Evolutionary conservation across 2,113 vertebrate genomes (phyloP).

Genomic region (Gadus macrocephalus): DNA sequence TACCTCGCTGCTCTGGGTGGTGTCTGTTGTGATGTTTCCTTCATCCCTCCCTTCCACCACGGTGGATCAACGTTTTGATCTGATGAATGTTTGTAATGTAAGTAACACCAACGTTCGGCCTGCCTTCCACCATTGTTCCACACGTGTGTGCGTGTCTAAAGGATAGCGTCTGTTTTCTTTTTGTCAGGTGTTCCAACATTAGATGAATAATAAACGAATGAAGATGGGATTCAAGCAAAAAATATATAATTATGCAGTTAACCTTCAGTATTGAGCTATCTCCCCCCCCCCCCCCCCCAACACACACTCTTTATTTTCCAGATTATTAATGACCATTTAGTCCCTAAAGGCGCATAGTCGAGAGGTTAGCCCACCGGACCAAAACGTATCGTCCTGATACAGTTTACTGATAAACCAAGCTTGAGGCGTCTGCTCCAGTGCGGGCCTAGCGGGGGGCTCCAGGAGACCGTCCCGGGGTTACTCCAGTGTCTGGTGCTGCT

Average conservation of each 20-base stretch:
- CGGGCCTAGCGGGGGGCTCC: slow-evolving; percentile 8
- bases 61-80: slow-evolving; percentile 63
- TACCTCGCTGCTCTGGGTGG: no score
- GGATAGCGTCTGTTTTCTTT: no score
- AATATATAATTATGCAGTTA: no score
- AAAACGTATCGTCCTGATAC: slow-evolving; percentile 43
- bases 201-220: no score
- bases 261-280: no score
- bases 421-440: neutral
- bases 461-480: slow-evolving; percentile 12
- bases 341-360: slow-evolving; percentile 21
- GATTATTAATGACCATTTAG: neutral
- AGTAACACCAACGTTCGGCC: slow-evolving; percentile 48
- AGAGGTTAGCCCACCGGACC: slow-evolving; percentile 42
- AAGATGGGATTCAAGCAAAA: no score
- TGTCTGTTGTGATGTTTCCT: no score
- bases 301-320: no score
- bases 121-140: slow-evolving; percentile 26
- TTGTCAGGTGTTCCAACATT: no score
- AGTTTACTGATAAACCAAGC: slow-evolving; percentile 27
- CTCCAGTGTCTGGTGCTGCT: slow-evolving; percentile 47
- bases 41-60: neutral
- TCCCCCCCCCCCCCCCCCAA: no score
- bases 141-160: slow-evolving; percentile 7
- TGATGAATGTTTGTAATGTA: slow-evolving; percentile 73